Conservation (phyloP, 2,888 invertebrate species). For the Atethmia centrago region DNA sequence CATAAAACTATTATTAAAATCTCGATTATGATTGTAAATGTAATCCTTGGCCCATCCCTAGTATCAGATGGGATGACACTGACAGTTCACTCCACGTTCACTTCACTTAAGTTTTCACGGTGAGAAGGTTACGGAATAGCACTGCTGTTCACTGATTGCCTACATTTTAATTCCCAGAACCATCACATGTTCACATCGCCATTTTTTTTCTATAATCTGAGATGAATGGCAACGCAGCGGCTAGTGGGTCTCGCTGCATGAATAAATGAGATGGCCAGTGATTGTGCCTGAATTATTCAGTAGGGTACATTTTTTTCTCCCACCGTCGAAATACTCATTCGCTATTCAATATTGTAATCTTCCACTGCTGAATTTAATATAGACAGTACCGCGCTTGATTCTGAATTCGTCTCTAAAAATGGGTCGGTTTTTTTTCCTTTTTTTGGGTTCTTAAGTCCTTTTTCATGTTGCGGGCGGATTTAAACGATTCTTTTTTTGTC, state of each 20-base stretch:
- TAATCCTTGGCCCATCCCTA: too few species aligned
- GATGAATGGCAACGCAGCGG: constrained; percentile 64
- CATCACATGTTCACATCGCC: constrained; percentile 21
- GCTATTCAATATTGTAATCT: constrained; percentile 83
- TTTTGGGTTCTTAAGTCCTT: constrained; percentile 38
- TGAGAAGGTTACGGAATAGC: too few species aligned
- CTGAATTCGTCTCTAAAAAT: constrained; percentile 55
- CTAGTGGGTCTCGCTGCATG: constrained; percentile 75
- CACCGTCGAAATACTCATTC: constrained; percentile 70
- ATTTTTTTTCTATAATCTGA: constrained; percentile 56
- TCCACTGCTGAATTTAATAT: constrained; percentile 78
- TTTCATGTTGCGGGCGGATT: constrained; percentile 46
- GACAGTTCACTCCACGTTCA: too few species aligned
- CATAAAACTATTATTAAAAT: too few species aligned
- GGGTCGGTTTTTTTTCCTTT: constrained; percentile 24
- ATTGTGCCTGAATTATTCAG: constrained; percentile 88
- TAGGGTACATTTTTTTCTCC: constrained; percentile 69
- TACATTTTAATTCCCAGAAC: not conserved
- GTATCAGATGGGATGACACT: too few species aligned
- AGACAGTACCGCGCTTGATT: constrained; percentile 72
- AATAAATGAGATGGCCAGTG: constrained; percentile 87
- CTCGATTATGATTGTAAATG: too few species aligned
- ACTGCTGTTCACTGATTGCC: not conserved
- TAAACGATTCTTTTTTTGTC: constrained; percentile 10
- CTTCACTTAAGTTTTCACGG: too few species aligned